Base-by-base conservation (phyloP, 2,888 invertebrate genomes). In the Plemyria rubiginata region DNA sequence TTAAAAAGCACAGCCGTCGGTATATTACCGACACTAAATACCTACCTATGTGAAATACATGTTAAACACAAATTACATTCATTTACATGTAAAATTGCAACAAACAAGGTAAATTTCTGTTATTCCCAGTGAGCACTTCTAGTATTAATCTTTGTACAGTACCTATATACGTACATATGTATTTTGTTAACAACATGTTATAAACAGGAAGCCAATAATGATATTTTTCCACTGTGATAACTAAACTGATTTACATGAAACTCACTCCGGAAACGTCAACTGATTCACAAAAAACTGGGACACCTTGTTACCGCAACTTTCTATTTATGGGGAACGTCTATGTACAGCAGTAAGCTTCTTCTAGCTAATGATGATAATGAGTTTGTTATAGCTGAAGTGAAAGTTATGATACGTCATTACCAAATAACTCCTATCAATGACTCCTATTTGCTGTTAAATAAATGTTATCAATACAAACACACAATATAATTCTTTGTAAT, bases 391-490 rank as follows among this genome's bases (percentile, higher is more conserved):
- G 49, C 11, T 57, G 16, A 12, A 58, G 41, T 53, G 11, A 55
- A 55, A 64, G 43, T 49, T 41, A 1, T 55, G 54, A 60, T 60
- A 64, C 60, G 49, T 49, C 51, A 52, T 36, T 38, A 38, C 11
- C 9, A 11, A 32, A 32, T 48, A 15, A 45, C 48, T 28, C 15
- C 32, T 52, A 61, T 46, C 60, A 40, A 29, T 61, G 41, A 48
- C 46, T 51, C 11, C 40, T 52, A 61, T 60, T 55, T 50, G 45
- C 22, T 3, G 22, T 32, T 22, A 28, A 55, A 22, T 38, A 45
- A 45, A 50, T 48, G 29, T 15, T 55, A 55, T 61, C 50, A 50
- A 16, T 16, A 16, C 4, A 43, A 43, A 43, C 43, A 4, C 3
- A 45, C 11, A 45, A 16, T 45, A 9, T 54, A 49, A 36, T 50